Conservation (phyloP, 1,140 invertebrate genomes). For the Luehdorfia chinensis region DNA sequence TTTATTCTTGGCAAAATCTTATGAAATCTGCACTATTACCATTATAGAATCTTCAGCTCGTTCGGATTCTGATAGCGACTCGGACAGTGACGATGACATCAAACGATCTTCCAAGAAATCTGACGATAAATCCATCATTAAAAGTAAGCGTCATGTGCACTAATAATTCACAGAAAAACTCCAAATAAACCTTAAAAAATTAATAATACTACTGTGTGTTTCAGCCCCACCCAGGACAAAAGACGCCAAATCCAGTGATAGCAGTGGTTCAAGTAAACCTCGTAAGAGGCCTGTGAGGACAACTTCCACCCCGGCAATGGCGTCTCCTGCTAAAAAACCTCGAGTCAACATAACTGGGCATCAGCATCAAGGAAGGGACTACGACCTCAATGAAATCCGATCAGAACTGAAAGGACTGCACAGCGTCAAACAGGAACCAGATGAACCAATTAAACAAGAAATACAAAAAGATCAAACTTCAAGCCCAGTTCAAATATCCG, state of each 20-base stretch:
- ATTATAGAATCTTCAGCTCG: constrained; percentile 77
- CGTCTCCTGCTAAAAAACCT: constrained; percentile 50
- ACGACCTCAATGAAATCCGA: constrained; percentile 89
- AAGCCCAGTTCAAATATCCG: constrained; percentile 25
- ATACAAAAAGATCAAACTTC: constrained; percentile 48
- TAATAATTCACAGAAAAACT: neutral
- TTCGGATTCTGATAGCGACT: constrained; percentile 79
- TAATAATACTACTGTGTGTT: constrained; percentile 2
- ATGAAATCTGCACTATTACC: no score
- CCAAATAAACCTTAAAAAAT: no score
- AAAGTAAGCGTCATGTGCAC: constrained; percentile 37
- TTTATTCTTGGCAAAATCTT: no score
- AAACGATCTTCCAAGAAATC: constrained; percentile 60
- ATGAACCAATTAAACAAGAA: constrained; percentile 64
- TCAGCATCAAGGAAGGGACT: constrained; percentile 78
- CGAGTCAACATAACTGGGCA: constrained; percentile 34
- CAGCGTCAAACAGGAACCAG: constrained; percentile 66
- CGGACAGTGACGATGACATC: constrained; percentile 76
- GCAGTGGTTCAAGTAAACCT: constrained; percentile 58
- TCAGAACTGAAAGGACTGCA: constrained; percentile 89
- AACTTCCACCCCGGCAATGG: constrained; percentile 39
- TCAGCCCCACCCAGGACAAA: constrained; percentile 53
- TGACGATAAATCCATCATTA: constrained; percentile 54
- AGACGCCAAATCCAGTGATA: constrained; percentile 62
- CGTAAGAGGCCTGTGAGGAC: constrained; percentile 57